These are phyloP conservation scores for Petrolisthes cinctipes DNA, from an alignment of 2,888 invertebrate genomes.

Conservation along the genomic window DNA sequence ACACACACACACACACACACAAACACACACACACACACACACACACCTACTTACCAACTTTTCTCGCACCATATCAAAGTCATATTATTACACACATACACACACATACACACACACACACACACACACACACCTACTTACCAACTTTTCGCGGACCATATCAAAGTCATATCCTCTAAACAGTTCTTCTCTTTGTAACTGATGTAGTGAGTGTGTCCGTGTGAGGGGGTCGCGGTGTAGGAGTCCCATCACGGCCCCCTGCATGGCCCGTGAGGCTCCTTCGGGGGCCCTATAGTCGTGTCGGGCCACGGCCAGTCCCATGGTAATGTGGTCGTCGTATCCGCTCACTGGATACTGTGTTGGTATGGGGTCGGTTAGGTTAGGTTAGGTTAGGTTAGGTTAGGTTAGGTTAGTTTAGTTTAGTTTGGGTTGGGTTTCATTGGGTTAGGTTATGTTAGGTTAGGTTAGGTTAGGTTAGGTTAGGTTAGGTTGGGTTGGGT, in stretches of 20 bases:
- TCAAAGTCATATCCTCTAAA: constrained; percentile 58
- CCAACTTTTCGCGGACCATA: constrained; percentile 58
- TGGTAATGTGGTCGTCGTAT: constrained; percentile 61
- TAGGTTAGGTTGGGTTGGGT: too few relatives aligned
- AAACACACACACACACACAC: too few relatives aligned
- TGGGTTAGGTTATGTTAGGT: too few relatives aligned
- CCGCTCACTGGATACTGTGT: constrained; percentile 59
- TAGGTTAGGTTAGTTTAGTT: too few relatives aligned
- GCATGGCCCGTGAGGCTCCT: constrained; percentile 49
- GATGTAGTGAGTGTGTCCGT: constrained; percentile 55
- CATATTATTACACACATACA: neutral
- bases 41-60: too few relatives aligned
- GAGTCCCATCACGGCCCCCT: constrained; percentile 50
- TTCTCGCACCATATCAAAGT: neutral
- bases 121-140: constrained; percentile 2
- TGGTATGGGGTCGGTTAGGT: too few relatives aligned
- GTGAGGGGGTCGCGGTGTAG: constrained; percentile 49
- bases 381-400: too few relatives aligned
- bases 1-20: too few relatives aligned
- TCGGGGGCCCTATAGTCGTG: constrained; percentile 57
- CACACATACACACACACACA: constrained; percentile 15
- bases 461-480: too few relatives aligned
- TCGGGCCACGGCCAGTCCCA: constrained; percentile 57
- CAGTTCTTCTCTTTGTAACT: constrained; percentile 58
- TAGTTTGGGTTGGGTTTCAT: too few relatives aligned